These are phyloP conservation scores for Lepus timidus DNA, from an alignment of 2,113 vertebrate species.

Conservation along the genomic window DNA sequence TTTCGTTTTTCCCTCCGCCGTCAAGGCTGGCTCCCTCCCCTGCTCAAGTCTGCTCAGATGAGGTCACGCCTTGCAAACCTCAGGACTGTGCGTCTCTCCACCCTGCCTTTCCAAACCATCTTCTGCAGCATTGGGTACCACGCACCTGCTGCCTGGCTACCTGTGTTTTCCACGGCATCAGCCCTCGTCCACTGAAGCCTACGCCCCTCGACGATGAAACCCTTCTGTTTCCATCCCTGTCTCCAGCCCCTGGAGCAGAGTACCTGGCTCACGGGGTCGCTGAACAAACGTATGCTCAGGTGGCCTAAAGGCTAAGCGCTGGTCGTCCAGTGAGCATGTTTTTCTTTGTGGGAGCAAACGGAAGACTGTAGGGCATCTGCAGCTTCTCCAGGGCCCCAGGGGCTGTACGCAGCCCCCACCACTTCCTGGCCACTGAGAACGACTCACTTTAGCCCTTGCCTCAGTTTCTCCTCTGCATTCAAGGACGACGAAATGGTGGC, in stretches of 20 bases:
- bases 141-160: neutral
- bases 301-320: neutral
- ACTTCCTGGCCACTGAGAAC: neutral
- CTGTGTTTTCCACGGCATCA: rapidly evolving
- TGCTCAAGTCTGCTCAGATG: too few relatives aligned
- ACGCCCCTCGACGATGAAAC: rapidly evolving
- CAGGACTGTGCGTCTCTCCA: neutral
- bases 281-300: neutral
- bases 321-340: neutral
- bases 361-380: neutral
- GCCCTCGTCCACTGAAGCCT: neutral
- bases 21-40: neutral
- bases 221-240: rapidly evolving
- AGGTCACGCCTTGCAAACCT: neutral
- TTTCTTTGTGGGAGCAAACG: rapidly evolving
- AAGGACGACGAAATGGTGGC: neutral
- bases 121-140: neutral
- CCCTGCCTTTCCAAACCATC: neutral
- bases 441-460: neutral
- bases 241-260: neutral
- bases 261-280: rapidly evolving
- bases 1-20: neutral
- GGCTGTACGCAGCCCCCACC: neutral
- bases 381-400: neutral
- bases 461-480: neutral